Evolutionary conservation across 2,113 vertebrate species (phyloP), one percentile per base, ranked within the genome.

Genomic region (Spea bombifrons): DNA sequence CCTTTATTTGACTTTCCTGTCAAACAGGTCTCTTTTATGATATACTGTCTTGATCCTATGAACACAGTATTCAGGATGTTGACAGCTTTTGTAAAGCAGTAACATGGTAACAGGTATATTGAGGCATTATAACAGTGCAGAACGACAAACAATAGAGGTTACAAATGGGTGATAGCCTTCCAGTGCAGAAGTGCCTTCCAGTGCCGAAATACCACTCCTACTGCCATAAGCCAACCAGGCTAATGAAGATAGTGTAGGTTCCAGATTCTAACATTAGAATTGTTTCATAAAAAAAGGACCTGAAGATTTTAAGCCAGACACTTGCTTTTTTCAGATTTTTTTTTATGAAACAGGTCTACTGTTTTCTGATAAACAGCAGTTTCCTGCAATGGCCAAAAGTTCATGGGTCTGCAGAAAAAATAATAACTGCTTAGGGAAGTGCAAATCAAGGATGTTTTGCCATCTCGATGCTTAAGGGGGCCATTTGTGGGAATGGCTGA

Each of bases 401-500:
- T 75, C 73, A 75, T 65, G 61, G 13, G 47, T 46, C 59, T 30
- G n/a, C 12, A 65, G 8, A 30, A 66, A 65, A 75, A 75, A 63
- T 64, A 4, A 6, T 64, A 50, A 65, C 12, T 5, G 5, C 61
- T 7, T 4, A 7, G 45, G 44, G 16, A 75, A 66, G 53, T 16
- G 73, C 61, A 75, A 75, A 65, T 65, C 46, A 75, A 65, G 8
- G 17, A 47, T 50, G 16, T 75, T 52, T 65, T 50, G 47, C 73
- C 47, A 30, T 75, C 16, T 8, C n/a, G 13, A 3, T 6, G 73
- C 52, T 59, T 47, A 66, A 49, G 46, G 59, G 67, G 45, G 46
- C 73, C 43, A 59, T 64, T 65, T 70, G 46, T 45, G 17, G 46
- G 46, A 75, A 46, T 44, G 65, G 44, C 65, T 67, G 65, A 67